Base-by-base conservation (phyloP, 2,113 vertebrate genomes). In the Pogonocichla stellata region DNA sequence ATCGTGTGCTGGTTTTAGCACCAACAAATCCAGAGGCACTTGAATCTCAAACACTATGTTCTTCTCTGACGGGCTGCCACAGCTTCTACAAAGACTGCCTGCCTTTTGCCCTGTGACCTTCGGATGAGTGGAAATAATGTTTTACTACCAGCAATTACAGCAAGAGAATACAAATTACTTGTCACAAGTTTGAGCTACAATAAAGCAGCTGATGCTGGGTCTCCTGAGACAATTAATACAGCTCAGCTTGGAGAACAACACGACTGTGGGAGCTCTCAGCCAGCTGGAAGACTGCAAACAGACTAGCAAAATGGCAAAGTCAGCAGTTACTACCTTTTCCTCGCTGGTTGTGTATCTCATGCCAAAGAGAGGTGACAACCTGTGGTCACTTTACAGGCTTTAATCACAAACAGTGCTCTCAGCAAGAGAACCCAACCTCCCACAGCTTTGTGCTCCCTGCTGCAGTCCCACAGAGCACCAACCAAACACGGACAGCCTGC, bases 201-300 rank as follows among this genome's bases (percentile, higher is more conserved):
- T 75, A 91, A 96, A 85, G 80, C 74, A 87, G 66, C 62, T 77
- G 84, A 92, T 87, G 57, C 31, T 82, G 73, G 23, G 40, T 89
- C 93, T 79, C 91, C 60, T 0, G 42, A 79, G 94, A 79, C 90
- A 89, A 95, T 86, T 94, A 93, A 89, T 67, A 56, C n/a, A 93
- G 53, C 48, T 77, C 82, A 92, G 82, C 71, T 69, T 58, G 56
- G 82, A 88, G 91, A 94, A 88, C 47, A 89, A 78, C 54, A 66
- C 16, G 42, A 90, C 58, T 82, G 36, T 42, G 56, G 73, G 72
- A 93, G 42, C 60, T 67, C 91, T 77, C 43, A 74, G 75, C 67
- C 82, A 97, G 75, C 86, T 93, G 79, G 75, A 95, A 83, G 75
- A 61, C 71, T 66, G 42, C 67, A 83, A 94, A 72, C 50, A 95